phyloP scores from a whole-genome alignment of 2,113 vertebrate species.

The Cyprinodon tularosa region DNA sequence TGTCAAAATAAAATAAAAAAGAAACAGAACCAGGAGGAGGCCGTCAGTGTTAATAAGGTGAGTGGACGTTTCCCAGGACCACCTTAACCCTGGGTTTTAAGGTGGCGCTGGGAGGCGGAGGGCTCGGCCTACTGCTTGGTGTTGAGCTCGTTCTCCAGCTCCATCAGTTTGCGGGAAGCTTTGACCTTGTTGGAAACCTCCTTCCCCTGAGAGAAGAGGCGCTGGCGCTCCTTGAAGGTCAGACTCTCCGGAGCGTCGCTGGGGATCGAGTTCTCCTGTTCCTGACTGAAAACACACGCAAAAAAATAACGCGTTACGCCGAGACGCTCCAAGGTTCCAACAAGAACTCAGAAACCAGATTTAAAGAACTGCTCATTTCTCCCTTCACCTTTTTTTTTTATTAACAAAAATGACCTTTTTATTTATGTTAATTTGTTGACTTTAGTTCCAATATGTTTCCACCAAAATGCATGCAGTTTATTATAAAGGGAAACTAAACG shows the following conservation, averaged over 20 bases:
- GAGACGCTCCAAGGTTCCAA: neutral
- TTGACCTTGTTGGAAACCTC: constrained; percentile 98
- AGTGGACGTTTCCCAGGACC: constrained; percentile 35
- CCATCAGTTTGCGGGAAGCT: constrained; percentile 94
- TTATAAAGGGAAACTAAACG: too few relatives aligned
- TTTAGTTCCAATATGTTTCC: too few relatives aligned
- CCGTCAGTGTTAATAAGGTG: constrained; percentile 30
- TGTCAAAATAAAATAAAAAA: constrained; percentile 68
- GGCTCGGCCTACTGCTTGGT: constrained; percentile 84
- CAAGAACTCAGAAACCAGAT: neutral
- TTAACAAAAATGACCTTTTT: too few relatives aligned
- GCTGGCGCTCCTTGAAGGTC: constrained; percentile 96
- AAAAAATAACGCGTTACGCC: neutral
- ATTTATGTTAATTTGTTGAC: too few relatives aligned
- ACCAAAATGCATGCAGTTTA: too few relatives aligned
- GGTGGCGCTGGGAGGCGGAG: constrained; percentile 39
- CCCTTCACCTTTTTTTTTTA: too few relatives aligned
- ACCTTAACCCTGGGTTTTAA: constrained; percentile 22
- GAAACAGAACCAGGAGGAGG: constrained; percentile 60
- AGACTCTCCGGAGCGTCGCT: constrained; percentile 90
- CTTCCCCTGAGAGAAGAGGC: constrained; percentile 97
- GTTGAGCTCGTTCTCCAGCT: constrained; percentile 97
- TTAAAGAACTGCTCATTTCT: too few relatives aligned
- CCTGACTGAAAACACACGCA: constrained; percentile 78
- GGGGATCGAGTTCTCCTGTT: constrained; percentile 82